These are phyloP conservation scores for Galleria mellonella DNA, from an alignment of 1,140 invertebrate genomes.

Conservation along the genomic window DNA sequence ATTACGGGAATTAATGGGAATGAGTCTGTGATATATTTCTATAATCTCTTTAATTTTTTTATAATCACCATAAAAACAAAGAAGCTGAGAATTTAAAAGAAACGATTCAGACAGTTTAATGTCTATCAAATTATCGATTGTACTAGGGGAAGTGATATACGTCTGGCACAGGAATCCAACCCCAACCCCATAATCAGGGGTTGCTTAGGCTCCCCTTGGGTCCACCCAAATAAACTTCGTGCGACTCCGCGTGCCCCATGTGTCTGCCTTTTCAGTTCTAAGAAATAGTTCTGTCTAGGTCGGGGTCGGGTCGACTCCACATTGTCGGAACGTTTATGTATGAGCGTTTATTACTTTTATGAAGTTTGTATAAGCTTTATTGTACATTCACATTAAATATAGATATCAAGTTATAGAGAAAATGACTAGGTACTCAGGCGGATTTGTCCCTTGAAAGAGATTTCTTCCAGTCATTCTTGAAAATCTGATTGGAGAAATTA, in stretches of 20 bases:
- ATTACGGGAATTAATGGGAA: no score
- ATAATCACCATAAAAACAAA: conserved; percentile 3
- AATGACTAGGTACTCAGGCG: no score
- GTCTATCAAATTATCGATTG: conserved; percentile 43
- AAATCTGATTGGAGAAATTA: no score
- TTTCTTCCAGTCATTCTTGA: no score
- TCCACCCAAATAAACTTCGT: conserved; percentile 20
- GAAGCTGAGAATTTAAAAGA: not conserved
- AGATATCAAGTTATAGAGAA: no score
- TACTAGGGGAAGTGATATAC: conserved; percentile 24
- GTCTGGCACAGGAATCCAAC: conserved; percentile 32
- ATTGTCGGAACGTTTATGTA: not conserved
- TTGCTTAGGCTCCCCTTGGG: conserved; percentile 2
- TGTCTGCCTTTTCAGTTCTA: conserved; percentile 1
- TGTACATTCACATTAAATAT: no score
- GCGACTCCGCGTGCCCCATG: not conserved
- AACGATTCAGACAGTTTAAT: conserved; percentile 35
- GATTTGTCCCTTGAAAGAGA: no score
- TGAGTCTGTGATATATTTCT: no score
- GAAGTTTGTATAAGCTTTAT: no score
- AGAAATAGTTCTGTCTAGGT: not conserved
- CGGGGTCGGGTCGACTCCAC: not conserved
- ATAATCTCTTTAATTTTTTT: no score
- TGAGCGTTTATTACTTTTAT: no score
- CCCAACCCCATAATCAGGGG: conserved; percentile 6